Evolutionary conservation across 2,113 vertebrate species (phyloP), one percentile per base, ranked within the genome.

Genomic region (Paracanthobrama guichenoti): DNA sequence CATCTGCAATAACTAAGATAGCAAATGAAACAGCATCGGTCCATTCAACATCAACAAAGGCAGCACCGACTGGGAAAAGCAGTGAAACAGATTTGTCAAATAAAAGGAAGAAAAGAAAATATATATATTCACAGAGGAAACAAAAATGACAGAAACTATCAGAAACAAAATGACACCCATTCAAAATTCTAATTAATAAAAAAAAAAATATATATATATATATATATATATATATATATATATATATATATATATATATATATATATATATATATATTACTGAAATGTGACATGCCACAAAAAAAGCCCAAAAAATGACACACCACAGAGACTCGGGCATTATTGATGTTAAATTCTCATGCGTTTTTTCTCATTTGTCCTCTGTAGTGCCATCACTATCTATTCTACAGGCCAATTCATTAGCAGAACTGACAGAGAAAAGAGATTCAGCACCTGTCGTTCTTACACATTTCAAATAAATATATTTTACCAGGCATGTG

Each of bases 121-220:
- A 44, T 10, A 10, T 10, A 2, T 44, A 39, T 39, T 39, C 22
- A 79, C 53, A 60, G 9, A 13, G 48, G 48, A 35, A 57, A 10
- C 18, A 31, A 57, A 35, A 76, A 55, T 28, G 6, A 6, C 50
- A 35, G 5, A 76, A 18, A 26, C 24, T 24, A n/a, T 13, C 20
- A 24, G 53, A 64, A 64, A 62, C 6, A 11, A 62, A 20, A 64
- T 20, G 39, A 80, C 9, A n/a, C 13, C 16, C 24, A n/a, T 50
- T 80, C 20, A 35, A 66, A 67, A 60, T 18, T 12, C 14, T 13
- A 64, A 64, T 79, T 64, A 48, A 50, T 78, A 14, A 42, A 78
- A 78, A 59, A 31, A 2, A 57, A 18, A n/a, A n/a, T n/a, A n/a
- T n/a, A n/a, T n/a, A n/a, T n/a, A n/a, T n/a, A n/a, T n/a, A n/a